Percentiles rank a stretch among this genome's conserved stretches.
Evolutionary conservation across 2,113 vertebrate species (phyloP).

Genomic region (Tragelaphus strepsiceros): DNA sequence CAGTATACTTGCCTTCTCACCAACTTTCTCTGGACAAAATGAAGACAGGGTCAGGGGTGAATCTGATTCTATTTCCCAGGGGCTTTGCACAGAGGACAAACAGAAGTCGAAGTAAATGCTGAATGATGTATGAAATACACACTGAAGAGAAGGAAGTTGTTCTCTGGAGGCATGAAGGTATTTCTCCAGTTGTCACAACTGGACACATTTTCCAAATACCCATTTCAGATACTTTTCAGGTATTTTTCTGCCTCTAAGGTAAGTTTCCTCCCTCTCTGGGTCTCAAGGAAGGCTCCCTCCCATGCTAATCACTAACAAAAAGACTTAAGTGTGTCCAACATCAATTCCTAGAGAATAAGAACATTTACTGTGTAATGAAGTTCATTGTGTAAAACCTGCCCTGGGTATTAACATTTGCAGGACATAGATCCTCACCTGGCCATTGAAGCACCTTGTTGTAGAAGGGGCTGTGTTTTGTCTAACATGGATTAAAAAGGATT

Average conservation of each 20-base stretch:
- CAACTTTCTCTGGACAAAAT: background rate
- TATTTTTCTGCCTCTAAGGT: background rate
- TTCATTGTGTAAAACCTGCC: background rate
- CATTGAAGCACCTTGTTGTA: background rate
- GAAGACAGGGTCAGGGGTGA: background rate
- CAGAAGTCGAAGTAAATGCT: background rate
- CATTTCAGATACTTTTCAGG: background rate
- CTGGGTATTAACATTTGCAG: background rate
- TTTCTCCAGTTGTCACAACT: background rate
- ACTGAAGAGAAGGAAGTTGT: background rate
- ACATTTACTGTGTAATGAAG: background rate
- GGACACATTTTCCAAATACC: background rate
- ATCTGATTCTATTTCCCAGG: background rate
- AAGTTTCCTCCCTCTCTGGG: background rate
- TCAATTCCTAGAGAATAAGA: background rate
- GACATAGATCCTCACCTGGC: background rate
- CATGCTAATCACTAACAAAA: background rate
- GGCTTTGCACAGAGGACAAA: background rate
- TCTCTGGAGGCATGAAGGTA: background rate
- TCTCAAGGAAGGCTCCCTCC: background rate
- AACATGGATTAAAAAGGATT: background rate
- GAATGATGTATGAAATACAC: background rate
- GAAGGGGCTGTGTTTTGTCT: background rate
- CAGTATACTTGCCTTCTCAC: background rate
- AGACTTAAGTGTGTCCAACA: background rate